A percentile compares a stretch with the other conserved stretches of the same genome.
Conservation (phyloP, 1,140 invertebrate genomes). For the Telenomus remus region DNA sequence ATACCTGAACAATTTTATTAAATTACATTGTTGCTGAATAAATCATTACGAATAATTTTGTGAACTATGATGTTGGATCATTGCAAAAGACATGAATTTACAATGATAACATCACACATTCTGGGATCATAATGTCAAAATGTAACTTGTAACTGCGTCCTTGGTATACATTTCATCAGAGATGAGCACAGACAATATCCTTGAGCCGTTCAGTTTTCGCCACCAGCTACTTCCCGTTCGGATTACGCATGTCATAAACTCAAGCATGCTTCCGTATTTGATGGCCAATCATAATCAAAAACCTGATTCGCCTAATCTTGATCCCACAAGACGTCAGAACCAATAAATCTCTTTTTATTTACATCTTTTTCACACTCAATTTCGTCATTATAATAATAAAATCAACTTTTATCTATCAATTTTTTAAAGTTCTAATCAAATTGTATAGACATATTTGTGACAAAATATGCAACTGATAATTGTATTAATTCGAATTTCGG, state of each 20-base stretch:
- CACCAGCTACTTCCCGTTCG: conserved; percentile 16
- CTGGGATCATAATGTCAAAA: conserved; percentile 34
- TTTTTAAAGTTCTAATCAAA: no score
- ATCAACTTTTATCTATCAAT: no score
- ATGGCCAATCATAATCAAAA: conserved; percentile 15
- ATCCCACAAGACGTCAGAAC: not conserved
- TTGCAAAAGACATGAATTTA: not conserved
- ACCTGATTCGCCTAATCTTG: not conserved
- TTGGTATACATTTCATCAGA: conserved; percentile 68
- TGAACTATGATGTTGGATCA: conserved; percentile 15
- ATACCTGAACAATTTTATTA: no score
- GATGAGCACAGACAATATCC: conserved; percentile 67
- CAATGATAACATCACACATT: conserved; percentile 8
- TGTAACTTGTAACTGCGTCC: conserved; percentile 45
- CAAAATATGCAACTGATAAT: no score
- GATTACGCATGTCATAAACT: conserved; percentile 2
- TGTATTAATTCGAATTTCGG: no score
- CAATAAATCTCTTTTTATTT: not conserved
- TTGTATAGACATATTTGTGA: no score
- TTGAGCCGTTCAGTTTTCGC: not conserved
- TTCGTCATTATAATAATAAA: no score
- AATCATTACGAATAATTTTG: no score
- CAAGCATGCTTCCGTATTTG: conserved; percentile 26
- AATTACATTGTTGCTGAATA: not conserved
- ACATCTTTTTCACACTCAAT: no score